Base-by-base conservation (phyloP, 1,140 invertebrate species). In the Orchestia grillus region DNA sequence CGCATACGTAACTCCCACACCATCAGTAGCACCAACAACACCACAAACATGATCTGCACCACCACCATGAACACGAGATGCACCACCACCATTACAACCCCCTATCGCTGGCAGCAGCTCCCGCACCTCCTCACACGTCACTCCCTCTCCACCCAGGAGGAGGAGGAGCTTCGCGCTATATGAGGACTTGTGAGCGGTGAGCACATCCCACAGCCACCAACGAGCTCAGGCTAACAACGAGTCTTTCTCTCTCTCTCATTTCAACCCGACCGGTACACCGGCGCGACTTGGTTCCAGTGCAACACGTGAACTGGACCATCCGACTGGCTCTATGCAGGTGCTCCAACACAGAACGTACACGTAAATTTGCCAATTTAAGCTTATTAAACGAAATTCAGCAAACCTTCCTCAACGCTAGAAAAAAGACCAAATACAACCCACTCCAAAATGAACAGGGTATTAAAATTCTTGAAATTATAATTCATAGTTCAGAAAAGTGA, bases 121-220 rank as follows among this genome's bases (percentile, higher is more conserved):
- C 47, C 47, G 19, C 47, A 19, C n/a, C n/a, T n/a, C n/a, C 47
- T 53, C 47, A 77, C n/a, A n/a, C n/a, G n/a, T n/a, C n/a, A n/a
- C 96, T 87, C 96, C 96, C 6, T 96, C 96, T 6, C 96, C 96
- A 28, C 96, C 96, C 96, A 97, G 96, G 43, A 96, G 96, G 90
- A 96, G 96, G 96, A 88, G 96, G 87, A 95, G 96, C 40, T 47
- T 96, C 88, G 96, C 96, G 1, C 96, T 96, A 96, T 40, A 96
- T 96, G 43, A 90, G 96, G 44, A 95, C 62, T 62, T 62, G 96
- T 87, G 92, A 87, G 28, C 91, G 16, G 53, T 57, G 47, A 40
- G 42, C 42, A 19, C 41, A 87, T 44, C 40, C 42, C 8, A 36
- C 94, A 77, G 96, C 97, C 44, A 97, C 96, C 36, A 95, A 44